phyloP scores from a whole-genome alignment of 2,888 invertebrate species.

The Epinotia nisella region DNA sequence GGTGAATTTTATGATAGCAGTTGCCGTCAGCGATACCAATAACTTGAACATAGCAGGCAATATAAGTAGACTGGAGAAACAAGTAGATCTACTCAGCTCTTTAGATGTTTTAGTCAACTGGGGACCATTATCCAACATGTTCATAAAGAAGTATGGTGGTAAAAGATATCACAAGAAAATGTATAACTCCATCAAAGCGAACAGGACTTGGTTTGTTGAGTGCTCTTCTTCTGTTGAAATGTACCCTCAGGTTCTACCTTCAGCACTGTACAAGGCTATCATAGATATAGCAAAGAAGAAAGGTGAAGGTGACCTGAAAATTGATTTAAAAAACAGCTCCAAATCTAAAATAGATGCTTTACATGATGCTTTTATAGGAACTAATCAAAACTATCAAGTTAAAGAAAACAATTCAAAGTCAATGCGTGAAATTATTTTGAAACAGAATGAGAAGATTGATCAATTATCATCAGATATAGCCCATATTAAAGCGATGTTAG shows the following conservation, averaged over 20 bases:
- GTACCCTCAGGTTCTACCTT: conserved; percentile 26
- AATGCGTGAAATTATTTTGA: conserved; percentile 1
- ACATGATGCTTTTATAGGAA: conserved; percentile 7
- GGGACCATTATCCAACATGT: conserved; percentile 44
- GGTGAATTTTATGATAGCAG: conserved; percentile 66
- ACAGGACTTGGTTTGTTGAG: conserved; percentile 29
- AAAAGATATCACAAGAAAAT: conserved; percentile 39
- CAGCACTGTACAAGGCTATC: conserved; percentile 19
- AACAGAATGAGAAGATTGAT: conserved; percentile 22
- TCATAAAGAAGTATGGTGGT: conserved; percentile 45
- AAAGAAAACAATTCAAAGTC: background rate
- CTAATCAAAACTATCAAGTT: background rate
- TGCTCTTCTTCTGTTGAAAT: conserved; percentile 25
- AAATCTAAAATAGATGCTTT: conserved; percentile 19
- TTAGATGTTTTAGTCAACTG: conserved; percentile 55
- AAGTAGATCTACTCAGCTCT: conserved; percentile 59
- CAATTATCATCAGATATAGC: conserved; percentile 17
- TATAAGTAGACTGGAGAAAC: conserved; percentile 60
- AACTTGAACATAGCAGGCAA: conserved; percentile 62
- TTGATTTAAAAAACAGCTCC: background rate
- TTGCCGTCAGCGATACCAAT: conserved; percentile 67
- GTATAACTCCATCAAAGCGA: conserved; percentile 29
- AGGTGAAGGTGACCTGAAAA: conserved; percentile 13
- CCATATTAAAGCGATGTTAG: conserved; percentile 48
- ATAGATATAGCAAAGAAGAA: conserved; percentile 26